Conservation (phyloP, 2,797 vertebrate genomes). For the Falco concolor region DNA sequence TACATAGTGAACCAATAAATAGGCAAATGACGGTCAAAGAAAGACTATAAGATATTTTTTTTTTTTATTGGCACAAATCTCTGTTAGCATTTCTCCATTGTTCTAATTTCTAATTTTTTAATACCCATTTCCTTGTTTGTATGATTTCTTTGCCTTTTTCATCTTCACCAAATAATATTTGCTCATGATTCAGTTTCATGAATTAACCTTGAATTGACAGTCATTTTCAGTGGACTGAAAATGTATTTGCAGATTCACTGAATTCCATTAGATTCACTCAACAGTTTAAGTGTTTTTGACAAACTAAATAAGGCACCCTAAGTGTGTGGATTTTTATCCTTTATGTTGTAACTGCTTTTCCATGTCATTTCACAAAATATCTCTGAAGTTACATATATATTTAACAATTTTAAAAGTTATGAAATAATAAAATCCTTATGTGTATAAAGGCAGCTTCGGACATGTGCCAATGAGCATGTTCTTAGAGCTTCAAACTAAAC, state of each 20-base stretch:
- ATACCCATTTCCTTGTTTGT: neutral
- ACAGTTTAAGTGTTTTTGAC: slow-evolving; percentile 41
- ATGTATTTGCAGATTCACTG: slow-evolving; percentile 43
- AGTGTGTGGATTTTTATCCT: slow-evolving; percentile 19
- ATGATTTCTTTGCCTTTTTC: neutral
- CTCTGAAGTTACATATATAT: neutral
- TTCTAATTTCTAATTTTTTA: neutral
- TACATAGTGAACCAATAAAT: neutral
- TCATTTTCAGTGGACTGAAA: slow-evolving; percentile 36
- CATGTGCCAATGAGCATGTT: neutral
- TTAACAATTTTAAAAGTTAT: neutral
- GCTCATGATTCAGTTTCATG: neutral
- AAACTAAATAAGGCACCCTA: slow-evolving; percentile 52
- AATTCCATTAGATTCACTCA: slow-evolving; percentile 56
- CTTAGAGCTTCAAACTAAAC: neutral
- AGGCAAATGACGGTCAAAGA: neutral
- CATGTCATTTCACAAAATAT: slow-evolving; percentile 2
- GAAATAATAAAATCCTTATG: slow-evolving; percentile 1
- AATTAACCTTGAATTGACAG: slow-evolving; percentile 36
- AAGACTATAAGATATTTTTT: neutral
- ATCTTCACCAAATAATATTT: neutral
- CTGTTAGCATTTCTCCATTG: neutral
- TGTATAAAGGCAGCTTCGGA: neutral
- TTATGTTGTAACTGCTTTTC: slow-evolving; percentile 18
- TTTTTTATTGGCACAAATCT: neutral